Conservation (phyloP, 2,113 vertebrate genomes). For the Synchiropus splendidus region DNA sequence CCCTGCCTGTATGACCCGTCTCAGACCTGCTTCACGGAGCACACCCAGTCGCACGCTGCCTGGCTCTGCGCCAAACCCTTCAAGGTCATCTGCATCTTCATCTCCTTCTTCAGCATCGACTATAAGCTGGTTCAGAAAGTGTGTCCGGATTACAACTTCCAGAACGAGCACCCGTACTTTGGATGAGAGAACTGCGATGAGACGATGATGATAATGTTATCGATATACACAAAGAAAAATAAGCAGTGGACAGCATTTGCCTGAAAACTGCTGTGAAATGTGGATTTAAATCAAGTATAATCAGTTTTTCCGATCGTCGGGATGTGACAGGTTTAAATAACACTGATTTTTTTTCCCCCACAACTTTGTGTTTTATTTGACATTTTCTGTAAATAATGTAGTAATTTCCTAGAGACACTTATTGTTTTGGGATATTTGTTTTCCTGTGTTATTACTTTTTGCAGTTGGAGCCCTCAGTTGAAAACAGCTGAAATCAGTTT, state of each 20-base stretch:
- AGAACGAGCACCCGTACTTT: conserved; percentile 90
- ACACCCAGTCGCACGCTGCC: conserved; percentile 90
- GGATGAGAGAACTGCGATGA: conserved; percentile 59
- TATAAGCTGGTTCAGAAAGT: conserved; percentile 99
- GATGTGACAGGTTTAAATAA: conserved; percentile 22
- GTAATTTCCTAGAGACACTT: conserved; percentile 36
- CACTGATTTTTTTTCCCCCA: conserved; percentile 44
- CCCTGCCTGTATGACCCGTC: conserved; percentile 93
- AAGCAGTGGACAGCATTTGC: conserved; percentile 49
- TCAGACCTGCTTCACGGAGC: conserved; percentile 91
- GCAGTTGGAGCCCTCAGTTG: conserved; percentile 19
- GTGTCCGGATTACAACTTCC: conserved; percentile 98
- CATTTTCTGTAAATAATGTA: conserved; percentile 64
- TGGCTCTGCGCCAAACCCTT: conserved; percentile 98
- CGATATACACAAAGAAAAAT: conserved; percentile 42
- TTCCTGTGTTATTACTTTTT: conserved; percentile 42
- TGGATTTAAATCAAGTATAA: conserved; percentile 54
- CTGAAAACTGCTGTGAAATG: conserved; percentile 49
- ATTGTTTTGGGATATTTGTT: conserved; percentile 57
- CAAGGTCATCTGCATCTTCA: conserved; percentile 99
- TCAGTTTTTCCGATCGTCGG: conserved; percentile 42
- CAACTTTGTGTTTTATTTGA: conserved; percentile 42
- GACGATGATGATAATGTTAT: conserved; percentile 33
- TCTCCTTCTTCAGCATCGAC: conserved; percentile 96
- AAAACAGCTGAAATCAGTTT: conserved; percentile 1